phyloP scores from a whole-genome alignment of 2,113 vertebrate species.

The Heterotilapia buettikoferi region DNA sequence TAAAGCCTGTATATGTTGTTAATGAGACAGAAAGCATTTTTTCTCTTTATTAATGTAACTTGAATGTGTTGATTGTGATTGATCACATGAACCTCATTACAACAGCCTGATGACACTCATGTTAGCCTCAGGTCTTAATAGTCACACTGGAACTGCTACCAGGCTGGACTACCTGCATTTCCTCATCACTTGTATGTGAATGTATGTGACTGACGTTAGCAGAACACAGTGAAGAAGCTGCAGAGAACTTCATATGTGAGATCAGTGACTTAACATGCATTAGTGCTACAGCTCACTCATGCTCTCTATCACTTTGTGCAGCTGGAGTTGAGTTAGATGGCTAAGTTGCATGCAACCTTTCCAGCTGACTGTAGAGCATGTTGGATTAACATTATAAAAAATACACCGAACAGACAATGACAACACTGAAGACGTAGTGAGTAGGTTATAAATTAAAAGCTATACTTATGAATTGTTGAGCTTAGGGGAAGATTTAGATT shows the following conservation, averaged over 20 bases:
- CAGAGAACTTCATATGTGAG: background rate
- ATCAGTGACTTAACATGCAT: background rate
- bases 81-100: background rate
- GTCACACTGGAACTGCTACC: background rate
- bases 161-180: background rate
- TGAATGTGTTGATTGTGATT: background rate
- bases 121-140: background rate
- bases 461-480: background rate
- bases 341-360: background rate
- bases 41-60: background rate
- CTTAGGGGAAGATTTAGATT: background rate
- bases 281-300: background rate
- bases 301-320: background rate
- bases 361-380: background rate
- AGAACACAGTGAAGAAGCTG: background rate
- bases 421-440: background rate
- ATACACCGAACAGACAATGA: background rate
- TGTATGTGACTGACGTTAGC: fast-evolving
- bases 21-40: background rate
- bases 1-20: background rate
- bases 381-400: background rate
- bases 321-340: fast-evolving
- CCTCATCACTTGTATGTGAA: fast-evolving
- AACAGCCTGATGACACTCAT: background rate
- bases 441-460: background rate